Evolutionary conservation across 2,888 invertebrate species (phyloP).

Genomic region (Parelbella ahira): DNA sequence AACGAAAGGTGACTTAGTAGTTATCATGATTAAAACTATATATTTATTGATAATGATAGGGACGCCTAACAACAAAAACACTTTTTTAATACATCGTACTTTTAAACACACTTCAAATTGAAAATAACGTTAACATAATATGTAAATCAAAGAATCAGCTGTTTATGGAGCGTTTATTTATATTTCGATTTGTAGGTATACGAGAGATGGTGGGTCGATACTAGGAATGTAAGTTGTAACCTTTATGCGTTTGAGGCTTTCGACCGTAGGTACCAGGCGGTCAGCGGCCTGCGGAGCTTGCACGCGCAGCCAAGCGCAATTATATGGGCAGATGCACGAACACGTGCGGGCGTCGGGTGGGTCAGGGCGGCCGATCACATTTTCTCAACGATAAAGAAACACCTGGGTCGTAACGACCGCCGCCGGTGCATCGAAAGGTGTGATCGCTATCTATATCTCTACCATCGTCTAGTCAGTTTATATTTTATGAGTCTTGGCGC

Average conservation of each 20-base stretch:
- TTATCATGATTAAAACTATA: no score
- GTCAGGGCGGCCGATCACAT: conserved; percentile 28
- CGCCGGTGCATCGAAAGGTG: conserved; percentile 17
- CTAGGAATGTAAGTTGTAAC: conserved; percentile 8
- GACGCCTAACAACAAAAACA: no score
- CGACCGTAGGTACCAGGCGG: conserved; percentile 35
- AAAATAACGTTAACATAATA: no score
- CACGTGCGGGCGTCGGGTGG: conserved; percentile 49
- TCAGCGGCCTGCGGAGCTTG: conserved; percentile 30
- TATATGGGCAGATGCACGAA: conserved; percentile 58
- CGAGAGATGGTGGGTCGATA: conserved; percentile 6
- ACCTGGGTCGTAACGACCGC: conserved; percentile 15
- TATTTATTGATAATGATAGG: no score
- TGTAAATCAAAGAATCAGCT: no score
- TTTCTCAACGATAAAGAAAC: conserved; percentile 18
- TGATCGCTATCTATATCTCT: conserved; percentile 7
- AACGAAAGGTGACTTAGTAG: no score
- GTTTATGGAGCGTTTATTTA: no score
- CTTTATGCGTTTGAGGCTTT: conserved; percentile 9
- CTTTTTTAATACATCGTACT: no score
- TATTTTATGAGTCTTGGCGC: conserved; percentile 2
- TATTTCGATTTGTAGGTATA: no score
- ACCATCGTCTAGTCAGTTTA: conserved; percentile 8
- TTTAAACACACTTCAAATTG: no score
- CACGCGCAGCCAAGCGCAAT: conserved; percentile 44